Percentiles rank a stretch among this genome's conserved stretches.
Conservation (phyloP, 2,113 vertebrate genomes). For the Athene cunicularia region DNA sequence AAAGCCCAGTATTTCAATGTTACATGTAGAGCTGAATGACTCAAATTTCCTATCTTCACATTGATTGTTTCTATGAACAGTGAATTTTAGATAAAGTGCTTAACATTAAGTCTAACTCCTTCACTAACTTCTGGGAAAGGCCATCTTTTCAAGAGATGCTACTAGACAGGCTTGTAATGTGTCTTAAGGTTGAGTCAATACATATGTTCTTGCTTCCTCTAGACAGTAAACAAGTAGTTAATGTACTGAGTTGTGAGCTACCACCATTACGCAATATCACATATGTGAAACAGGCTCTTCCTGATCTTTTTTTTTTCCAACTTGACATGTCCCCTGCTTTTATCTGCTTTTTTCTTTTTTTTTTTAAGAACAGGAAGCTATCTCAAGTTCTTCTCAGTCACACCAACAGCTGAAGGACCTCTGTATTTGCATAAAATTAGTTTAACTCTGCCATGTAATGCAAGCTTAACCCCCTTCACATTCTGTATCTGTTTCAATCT, state of each 20-base stretch:
- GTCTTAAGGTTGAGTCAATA: neutral
- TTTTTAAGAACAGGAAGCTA: neutral
- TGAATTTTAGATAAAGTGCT: slow-evolving; percentile 42
- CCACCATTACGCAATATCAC: neutral
- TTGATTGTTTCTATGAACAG: neutral
- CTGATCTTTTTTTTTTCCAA: neutral
- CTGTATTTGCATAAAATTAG: neutral
- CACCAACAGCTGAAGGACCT: neutral
- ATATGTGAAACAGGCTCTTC: neutral
- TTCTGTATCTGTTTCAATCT: neutral
- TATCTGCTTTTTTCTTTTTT: neutral
- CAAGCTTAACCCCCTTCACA: neutral
- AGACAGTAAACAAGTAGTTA: neutral
- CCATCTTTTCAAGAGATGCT: neutral
- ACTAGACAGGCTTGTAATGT: neutral
- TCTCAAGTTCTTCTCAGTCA: neutral
- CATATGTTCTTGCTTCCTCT: neutral
- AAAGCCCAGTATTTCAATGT: neutral
- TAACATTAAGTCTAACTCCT: neutral
- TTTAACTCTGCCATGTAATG: neutral
- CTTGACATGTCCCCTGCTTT: neutral
- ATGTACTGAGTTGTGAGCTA: neutral
- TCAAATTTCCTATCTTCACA: neutral
- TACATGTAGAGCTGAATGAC: neutral
- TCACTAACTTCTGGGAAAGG: neutral